Evolutionary conservation across 2,113 vertebrate species (phyloP).

Genomic region (Baryphthengus martii): DNA sequence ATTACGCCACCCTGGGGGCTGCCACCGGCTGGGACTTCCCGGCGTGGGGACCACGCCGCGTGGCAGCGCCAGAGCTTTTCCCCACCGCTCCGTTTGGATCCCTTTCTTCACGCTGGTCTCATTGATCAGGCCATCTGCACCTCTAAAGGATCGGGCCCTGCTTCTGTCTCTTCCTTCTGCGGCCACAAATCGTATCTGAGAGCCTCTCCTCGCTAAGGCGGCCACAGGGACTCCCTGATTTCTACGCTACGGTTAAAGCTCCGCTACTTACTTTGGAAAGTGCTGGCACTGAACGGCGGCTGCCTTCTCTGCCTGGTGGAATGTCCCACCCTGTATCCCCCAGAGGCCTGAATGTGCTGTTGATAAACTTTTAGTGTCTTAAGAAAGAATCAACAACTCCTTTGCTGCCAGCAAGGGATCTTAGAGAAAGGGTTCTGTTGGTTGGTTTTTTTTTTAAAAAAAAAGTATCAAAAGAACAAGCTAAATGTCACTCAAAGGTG

Average conservation of each 20-base stretch:
- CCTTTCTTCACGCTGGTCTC: neutral
- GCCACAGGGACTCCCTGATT: neutral
- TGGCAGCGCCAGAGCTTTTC: neutral
- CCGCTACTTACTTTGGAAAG: slow-evolving; percentile 31
- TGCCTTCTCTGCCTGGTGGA: slow-evolving; percentile 26
- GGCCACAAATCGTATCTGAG: neutral
- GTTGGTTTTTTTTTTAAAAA: neutral
- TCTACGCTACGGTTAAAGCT: neutral
- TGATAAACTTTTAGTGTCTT: neutral
- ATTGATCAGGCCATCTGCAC: neutral
- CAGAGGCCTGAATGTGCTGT: neutral
- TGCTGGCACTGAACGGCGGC: slow-evolving; percentile 19
- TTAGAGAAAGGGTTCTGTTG: neutral
- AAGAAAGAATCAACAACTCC: neutral
- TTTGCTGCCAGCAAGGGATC: neutral
- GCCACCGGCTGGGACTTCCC: neutral
- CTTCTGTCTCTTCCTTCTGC: neutral
- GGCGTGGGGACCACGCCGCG: rapidly evolving
- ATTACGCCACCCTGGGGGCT: neutral
- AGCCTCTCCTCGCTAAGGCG: neutral
- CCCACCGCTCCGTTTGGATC: neutral
- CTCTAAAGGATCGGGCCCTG: neutral
- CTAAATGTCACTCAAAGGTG: neutral
- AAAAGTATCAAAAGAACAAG: neutral
- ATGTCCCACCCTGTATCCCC: slow-evolving; percentile 26